These are phyloP conservation scores for Carposina sasakii DNA, from an alignment of 1,140 invertebrate species.

Conservation along the genomic window DNA sequence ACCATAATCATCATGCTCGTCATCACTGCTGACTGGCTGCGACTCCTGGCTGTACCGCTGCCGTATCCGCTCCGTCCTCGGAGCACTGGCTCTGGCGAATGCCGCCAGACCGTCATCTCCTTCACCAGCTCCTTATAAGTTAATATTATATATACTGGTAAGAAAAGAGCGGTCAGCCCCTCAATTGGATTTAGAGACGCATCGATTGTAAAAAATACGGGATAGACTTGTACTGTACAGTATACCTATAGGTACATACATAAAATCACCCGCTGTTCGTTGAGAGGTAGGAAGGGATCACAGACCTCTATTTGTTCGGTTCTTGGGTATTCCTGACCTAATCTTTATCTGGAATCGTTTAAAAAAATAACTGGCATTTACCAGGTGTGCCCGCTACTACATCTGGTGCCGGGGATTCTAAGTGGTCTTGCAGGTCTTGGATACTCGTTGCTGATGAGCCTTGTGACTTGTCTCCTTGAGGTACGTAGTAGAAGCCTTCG, in stretches of 20 bases:
- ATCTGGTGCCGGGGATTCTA: slow-evolving; percentile 77
- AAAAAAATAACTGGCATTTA: too few relatives aligned
- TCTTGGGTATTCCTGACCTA: too few relatives aligned
- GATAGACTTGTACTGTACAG: too few relatives aligned
- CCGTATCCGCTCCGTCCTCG: slow-evolving; percentile 84
- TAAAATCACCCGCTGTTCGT: too few relatives aligned
- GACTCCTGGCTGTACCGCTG: slow-evolving; percentile 78
- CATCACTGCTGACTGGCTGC: slow-evolving; percentile 74
- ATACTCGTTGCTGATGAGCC: slow-evolving; percentile 54
- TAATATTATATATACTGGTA: too few relatives aligned
- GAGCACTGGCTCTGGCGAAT: slow-evolving; percentile 88
- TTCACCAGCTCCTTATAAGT: slow-evolving; percentile 54
- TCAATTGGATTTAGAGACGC: too few relatives aligned
- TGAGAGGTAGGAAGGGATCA: too few relatives aligned
- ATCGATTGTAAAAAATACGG: too few relatives aligned
- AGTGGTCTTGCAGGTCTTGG: slow-evolving; percentile 54
- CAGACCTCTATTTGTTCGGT: too few relatives aligned
- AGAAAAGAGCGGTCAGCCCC: too few relatives aligned
- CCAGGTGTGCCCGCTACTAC: slow-evolving; percentile 83
- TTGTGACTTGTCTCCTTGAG: slow-evolving; percentile 70
- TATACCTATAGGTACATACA: too few relatives aligned
- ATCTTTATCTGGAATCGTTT: too few relatives aligned
- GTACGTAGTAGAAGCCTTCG: slow-evolving; percentile 79
- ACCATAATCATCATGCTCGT: slow-evolving; percentile 91
- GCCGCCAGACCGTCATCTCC: slow-evolving; percentile 83